Percentiles rank a stretch among this genome's conserved stretches.
Evolutionary conservation across 2,888 invertebrate genomes (phyloP).

Genomic region (Anoncus sp.): DNA sequence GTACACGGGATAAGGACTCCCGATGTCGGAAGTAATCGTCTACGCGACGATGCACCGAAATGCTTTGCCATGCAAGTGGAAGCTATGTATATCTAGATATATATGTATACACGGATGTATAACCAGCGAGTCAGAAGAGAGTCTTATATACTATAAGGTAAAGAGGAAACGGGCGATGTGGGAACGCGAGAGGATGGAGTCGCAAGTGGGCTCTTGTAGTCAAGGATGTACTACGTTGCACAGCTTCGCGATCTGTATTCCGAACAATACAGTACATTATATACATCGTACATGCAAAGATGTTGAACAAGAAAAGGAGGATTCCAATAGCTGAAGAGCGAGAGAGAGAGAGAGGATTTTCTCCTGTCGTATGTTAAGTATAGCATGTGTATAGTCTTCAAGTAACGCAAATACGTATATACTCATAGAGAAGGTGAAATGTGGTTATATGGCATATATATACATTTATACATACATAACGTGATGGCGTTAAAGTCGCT

Average conservation of each 20-base stretch:
- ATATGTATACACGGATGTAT: background rate
- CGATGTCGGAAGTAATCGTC: conserved; percentile 61
- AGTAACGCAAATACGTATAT: conserved; percentile 33
- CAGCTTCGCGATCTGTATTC: conserved; percentile 58
- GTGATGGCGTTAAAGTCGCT: conserved; percentile 7
- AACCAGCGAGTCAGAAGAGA: conserved; percentile 7
- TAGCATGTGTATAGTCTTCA: conserved; percentile 41
- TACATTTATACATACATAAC: no score
- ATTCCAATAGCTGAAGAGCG: conserved; percentile 42
- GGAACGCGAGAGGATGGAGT: conserved; percentile 21
- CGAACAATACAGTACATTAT: conserved; percentile 51
- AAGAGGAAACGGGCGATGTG: conserved; percentile 18
- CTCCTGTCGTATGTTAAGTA: conserved; percentile 52
- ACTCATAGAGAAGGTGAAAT: conserved; percentile 3
- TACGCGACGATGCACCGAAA: conserved; percentile 47
- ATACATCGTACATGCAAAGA: conserved; percentile 46
- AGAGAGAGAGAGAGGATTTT: conserved; percentile 52
- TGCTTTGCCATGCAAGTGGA: conserved; percentile 25
- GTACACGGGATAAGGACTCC: conserved; percentile 43
- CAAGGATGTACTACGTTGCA: conserved; percentile 25
- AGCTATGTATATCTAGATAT: background rate
- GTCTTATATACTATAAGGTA: conserved; percentile 8
- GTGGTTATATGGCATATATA: background rate
- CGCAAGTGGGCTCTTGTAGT: conserved; percentile 26
- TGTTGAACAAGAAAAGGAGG: conserved; percentile 42